Evolutionary conservation across 2,797 vertebrate genomes (phyloP), one percentile per base, ranked within the genome.

Genomic region (Myotis planiceps): DNA sequence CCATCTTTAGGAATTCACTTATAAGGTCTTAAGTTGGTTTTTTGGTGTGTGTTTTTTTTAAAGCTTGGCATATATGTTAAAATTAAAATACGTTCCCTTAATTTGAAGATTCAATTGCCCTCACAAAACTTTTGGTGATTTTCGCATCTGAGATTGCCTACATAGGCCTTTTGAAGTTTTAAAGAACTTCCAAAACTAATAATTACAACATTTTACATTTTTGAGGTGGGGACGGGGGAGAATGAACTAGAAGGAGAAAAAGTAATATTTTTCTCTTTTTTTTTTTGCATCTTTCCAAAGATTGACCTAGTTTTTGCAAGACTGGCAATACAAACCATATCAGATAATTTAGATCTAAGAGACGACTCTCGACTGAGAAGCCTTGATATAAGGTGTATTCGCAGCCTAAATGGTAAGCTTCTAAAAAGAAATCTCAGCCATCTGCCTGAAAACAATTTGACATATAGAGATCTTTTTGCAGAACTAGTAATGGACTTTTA

Each of bases 221-320:
- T 90, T 85, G 51, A 88, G 37, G 45, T 92, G 60, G 82, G 49
- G 12, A 49, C 32, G 18, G 65, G 32, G 49, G 7, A 84, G 47
- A 74, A 90, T 96, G 81, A 39, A 88, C 23, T 88, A 80, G 65
- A 88, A 97, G 78, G 63, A 94, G 83, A 94, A 94, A 95, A 94
- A 81, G 72, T 97, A 95, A 95, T 93, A 72, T 90, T 92, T 93
- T 72, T 95, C 29, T 92, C 32, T 85, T 74, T 75, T 42, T 74
- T 75, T 42, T 86, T 84, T 58, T 29, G 19, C 53, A 71, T 95
- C 42, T 80, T 90, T 96, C 51, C 94, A 71, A 97, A 99, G 99
- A 99, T 99, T 97, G 99, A 99, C 96, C 98, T 99, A 6, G 99
- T 99, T 90, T 99, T 99, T 99, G 99, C 99, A 92, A 99, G 99